Base-by-base conservation (phyloP, 53 echinoderm and acorn worm species). In the Henricia sp. region DNA sequence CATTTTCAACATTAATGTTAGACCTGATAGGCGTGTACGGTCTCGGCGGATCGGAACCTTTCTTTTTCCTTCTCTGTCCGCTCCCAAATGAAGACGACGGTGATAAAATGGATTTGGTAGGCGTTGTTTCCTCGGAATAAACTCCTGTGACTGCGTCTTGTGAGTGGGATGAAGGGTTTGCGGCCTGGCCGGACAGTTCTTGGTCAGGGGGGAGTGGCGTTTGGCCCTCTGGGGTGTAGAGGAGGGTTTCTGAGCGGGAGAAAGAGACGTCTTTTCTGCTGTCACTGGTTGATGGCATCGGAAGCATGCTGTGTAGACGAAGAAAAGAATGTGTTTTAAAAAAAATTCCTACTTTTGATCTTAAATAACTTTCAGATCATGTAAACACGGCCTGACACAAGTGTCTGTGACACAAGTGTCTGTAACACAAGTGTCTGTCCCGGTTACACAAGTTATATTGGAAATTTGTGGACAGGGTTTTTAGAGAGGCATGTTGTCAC, bases 11-110 rank as follows among this genome's bases (percentile, higher is more conserved):
- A 30, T 94, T 96, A 37, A 96, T 96, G 46, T 96, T 96, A 19
- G 96, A 82, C 54, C 87, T 73, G 16, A 92, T 85, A 1, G 96
- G 96, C 3, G 96, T 96, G 70, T 94, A 96, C 0, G 96, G 96
- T 34, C 96, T 77, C 21, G 90, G 89, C 10, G 94, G 89, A 16
- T 91, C 93, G 29, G 64, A 44, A 33, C 64, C 68, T 42, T 87
- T 76, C 46, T 93, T 91, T 44, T 90, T 93, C 82, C 71, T 72
- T 91, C 83, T 56, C 65, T 83, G 74, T 80, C 68, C 50, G 64
- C 33, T 24, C 30, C 62, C 85, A 8, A 73, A 64, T 4, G 92
- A 77, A 11, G 88, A 52, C 30, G 88, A 51, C 26, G 67, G 64
- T 21, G 84, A 87, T 42, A 88, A 57, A 59, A 93, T 76, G 84